phyloP scores from a whole-genome alignment of 2,113 vertebrate genomes.

The Podarcis muralis region DNA sequence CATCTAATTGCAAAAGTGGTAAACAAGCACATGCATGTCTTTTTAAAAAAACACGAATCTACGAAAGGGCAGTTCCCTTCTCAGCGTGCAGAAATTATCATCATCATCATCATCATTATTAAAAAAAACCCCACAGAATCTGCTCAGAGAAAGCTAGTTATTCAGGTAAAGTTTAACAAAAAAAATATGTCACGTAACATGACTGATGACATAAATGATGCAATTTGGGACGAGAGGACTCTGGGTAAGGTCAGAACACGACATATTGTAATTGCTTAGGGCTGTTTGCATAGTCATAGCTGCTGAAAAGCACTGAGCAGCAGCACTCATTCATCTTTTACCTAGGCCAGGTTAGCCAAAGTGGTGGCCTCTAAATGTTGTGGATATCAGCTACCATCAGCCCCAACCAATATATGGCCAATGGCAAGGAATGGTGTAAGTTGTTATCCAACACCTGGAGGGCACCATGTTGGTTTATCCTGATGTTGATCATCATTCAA shows the following conservation, averaged over 20 bases:
- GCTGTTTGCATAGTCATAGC: too few relatives aligned
- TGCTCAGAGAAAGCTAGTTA: background rate
- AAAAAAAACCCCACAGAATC: background rate
- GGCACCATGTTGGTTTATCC: background rate
- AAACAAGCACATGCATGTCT: constrained; percentile 18
- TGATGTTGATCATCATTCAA: background rate
- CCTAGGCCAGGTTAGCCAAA: background rate
- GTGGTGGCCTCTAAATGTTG: too few relatives aligned
- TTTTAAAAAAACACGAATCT: constrained; percentile 32
- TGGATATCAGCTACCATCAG: too few relatives aligned
- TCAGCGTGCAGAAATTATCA: background rate
- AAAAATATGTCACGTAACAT: background rate
- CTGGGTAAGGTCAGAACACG: background rate
- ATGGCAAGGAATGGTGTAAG: too few relatives aligned
- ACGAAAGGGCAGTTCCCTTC: constrained; percentile 7
- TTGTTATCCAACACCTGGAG: too few relatives aligned
- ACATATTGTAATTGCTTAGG: too few relatives aligned
- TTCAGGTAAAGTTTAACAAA: background rate
- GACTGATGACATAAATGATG: background rate
- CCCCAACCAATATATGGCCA: too few relatives aligned
- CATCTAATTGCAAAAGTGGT: constrained; percentile 49
- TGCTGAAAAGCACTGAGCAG: background rate
- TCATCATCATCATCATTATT: too few relatives aligned
- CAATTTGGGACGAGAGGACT: background rate
- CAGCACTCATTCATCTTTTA: background rate